Conservation (phyloP, 2,888 invertebrate genomes). For the Tipula unca region DNA sequence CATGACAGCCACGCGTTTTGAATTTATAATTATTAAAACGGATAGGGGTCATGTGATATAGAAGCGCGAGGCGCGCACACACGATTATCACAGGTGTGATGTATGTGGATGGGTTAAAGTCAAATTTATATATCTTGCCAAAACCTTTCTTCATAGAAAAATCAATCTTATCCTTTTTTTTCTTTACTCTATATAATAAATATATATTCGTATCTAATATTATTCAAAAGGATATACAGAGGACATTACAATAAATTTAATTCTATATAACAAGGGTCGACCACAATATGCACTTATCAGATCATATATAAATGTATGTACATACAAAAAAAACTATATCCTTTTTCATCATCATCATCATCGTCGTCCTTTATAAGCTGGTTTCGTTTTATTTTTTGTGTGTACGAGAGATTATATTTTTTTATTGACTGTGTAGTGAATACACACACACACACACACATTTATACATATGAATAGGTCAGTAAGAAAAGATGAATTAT, state of each 20-base stretch:
- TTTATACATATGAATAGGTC: background rate
- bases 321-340: background rate
- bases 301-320: background rate
- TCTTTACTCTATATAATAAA: background rate
- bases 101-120: background rate
- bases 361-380: conserved; percentile 1
- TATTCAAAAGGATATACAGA: conserved; percentile 4
- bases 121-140: background rate
- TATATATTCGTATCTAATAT: background rate
- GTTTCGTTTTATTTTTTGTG: background rate
- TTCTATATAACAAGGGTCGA: conserved; percentile 16
- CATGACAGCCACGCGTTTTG: conserved; percentile 23
- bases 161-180: background rate
- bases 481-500: background rate
- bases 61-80: background rate
- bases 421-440: background rate
- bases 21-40: conserved; percentile 22
- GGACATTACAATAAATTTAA: conserved; percentile 18
- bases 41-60: background rate
- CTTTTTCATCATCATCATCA: background rate
- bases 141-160: background rate
- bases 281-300: conserved; percentile 20
- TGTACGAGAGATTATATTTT: background rate
- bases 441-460: too few relatives aligned
- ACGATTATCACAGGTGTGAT: conserved; percentile 9